Evolutionary conservation across 2,113 vertebrate species (phyloP).

Genomic region (Tachycineta bicolor): DNA sequence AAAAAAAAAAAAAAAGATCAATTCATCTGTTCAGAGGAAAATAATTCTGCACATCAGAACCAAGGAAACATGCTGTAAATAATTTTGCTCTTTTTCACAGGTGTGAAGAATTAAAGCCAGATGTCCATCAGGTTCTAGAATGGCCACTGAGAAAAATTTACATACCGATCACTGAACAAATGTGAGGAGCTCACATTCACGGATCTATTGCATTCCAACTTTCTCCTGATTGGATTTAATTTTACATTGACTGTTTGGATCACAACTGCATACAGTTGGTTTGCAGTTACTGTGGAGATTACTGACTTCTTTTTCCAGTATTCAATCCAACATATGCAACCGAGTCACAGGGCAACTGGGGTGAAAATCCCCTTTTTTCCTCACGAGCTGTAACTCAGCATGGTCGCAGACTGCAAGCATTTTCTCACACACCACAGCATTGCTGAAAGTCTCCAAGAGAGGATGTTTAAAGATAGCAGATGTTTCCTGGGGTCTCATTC

Average conservation of each 20-base stretch:
- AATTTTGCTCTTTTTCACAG: constrained; percentile 50
- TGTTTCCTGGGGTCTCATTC: constrained; percentile 71
- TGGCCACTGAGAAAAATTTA: constrained; percentile 58
- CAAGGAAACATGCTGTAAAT: constrained; percentile 60
- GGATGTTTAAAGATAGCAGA: constrained; percentile 68
- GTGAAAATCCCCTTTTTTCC: constrained; percentile 63
- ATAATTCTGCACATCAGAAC: constrained; percentile 42
- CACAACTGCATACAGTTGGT: constrained; percentile 66
- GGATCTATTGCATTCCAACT: constrained; percentile 44
- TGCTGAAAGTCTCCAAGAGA: constrained; percentile 70
- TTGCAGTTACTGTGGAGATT: constrained; percentile 70
- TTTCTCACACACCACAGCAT: constrained; percentile 64
- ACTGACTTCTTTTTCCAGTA: constrained; percentile 73
- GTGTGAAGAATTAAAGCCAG: constrained; percentile 54
- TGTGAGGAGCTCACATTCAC: constrained; percentile 52
- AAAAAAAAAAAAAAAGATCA: neutral
- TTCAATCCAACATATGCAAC: constrained; percentile 74
- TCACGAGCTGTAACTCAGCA: constrained; percentile 73
- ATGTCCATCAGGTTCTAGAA: constrained; percentile 58
- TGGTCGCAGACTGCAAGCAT: constrained; percentile 56
- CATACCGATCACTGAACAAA: constrained; percentile 29
- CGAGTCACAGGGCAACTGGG: constrained; percentile 69
- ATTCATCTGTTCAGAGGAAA: constrained; percentile 31
- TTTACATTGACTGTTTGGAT: constrained; percentile 58
- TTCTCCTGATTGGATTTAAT: constrained; percentile 47